Evolutionary conservation across 2,113 vertebrate species (phyloP).

Genomic region (Corvus moneduloides): DNA sequence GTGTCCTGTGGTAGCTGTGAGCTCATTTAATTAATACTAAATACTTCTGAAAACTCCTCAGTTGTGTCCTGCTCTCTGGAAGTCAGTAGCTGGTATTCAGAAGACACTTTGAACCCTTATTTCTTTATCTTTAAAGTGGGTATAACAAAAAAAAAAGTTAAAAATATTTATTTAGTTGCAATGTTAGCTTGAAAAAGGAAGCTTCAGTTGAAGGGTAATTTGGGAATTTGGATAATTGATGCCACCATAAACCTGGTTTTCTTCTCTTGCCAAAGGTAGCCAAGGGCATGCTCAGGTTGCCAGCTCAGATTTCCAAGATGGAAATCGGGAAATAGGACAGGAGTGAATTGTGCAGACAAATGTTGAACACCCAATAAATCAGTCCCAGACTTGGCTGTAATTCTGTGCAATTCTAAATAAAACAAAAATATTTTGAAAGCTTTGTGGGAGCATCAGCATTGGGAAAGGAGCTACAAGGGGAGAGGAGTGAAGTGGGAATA

Average conservation of each 20-base stretch:
- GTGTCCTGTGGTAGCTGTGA: neutral
- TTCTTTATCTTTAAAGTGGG: neutral
- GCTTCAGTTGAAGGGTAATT: neutral
- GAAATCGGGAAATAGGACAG: neutral
- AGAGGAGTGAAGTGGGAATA: neutral
- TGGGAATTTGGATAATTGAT: neutral
- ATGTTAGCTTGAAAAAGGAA: neutral
- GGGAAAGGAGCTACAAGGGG: neutral
- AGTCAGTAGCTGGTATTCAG: neutral
- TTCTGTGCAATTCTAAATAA: neutral
- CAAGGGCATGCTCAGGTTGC: neutral
- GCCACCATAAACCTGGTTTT: neutral
- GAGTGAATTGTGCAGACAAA: neutral
- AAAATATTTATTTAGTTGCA: neutral
- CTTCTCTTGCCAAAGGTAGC: neutral
- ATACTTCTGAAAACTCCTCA: no score
- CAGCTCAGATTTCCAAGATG: neutral
- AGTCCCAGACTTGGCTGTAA: neutral
- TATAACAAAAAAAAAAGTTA: neutral
- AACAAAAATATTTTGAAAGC: neutral
- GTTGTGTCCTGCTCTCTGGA: neutral
- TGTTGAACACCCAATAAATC: neutral
- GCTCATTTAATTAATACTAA: neutral
- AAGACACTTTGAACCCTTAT: neutral
- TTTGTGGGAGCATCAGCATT: neutral